phyloP scores from a whole-genome alignment of 2,888 invertebrate genomes.

The Agrotis clavis region DNA sequence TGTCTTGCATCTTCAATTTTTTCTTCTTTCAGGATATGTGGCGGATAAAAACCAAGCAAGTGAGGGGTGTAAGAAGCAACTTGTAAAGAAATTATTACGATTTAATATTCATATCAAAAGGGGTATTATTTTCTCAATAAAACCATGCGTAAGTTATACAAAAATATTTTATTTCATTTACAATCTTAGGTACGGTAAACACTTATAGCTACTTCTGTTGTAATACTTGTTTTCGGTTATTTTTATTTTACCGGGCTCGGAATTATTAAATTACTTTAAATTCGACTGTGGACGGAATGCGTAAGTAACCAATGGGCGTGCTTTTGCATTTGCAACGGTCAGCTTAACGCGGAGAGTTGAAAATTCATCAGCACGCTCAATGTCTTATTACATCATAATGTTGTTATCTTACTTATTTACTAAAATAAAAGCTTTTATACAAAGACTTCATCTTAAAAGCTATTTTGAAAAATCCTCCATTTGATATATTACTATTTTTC shows the following conservation, averaged over 20 bases:
- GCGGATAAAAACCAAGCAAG: constrained; percentile 79
- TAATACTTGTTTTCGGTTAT: constrained; percentile 61
- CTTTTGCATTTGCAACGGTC: not conserved
- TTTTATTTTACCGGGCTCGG: constrained; percentile 26
- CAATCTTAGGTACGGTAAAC: constrained; percentile 76
- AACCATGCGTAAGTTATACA: constrained; percentile 38
- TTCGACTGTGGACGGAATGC: constrained; percentile 3
- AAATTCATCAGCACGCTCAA: not conserved
- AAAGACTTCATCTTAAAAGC: constrained; percentile 32
- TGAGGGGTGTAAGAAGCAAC: constrained; percentile 77
- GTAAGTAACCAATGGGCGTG: too few relatives aligned
- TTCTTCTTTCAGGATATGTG: constrained; percentile 84
- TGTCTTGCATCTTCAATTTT: not conserved
- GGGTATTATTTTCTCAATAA: constrained; percentile 37
- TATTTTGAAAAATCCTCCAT: constrained; percentile 27
- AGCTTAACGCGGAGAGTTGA: not conserved
- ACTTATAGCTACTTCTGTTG: constrained; percentile 56
- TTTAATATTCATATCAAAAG: not conserved
- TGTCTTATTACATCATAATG: constrained; percentile 20
- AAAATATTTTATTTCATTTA: constrained; percentile 67
- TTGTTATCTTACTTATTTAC: constrained; percentile 17
- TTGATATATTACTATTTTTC: constrained; percentile 34
- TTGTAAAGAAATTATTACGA: constrained; percentile 63
- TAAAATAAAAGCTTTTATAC: constrained; percentile 47
- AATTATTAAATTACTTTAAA: constrained; percentile 41